These are phyloP conservation scores for Onychomys arenicola DNA, from an alignment of 2,797 vertebrate genomes.

Conservation along the genomic window DNA sequence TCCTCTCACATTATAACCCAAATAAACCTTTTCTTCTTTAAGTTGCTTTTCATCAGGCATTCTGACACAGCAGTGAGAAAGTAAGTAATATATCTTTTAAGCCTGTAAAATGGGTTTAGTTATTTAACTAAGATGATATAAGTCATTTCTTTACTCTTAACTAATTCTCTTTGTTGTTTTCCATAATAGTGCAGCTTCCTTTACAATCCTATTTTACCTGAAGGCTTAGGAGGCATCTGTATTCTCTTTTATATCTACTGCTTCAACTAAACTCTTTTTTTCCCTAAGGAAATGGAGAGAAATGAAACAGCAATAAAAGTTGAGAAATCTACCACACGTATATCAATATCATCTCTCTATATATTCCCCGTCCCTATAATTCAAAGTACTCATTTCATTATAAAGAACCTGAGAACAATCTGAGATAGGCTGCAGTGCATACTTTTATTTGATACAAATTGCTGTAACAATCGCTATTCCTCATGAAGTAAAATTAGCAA, in stretches of 20 bases:
- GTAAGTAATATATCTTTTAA: background rate
- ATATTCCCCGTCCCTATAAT: background rate
- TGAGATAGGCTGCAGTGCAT: background rate
- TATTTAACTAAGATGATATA: background rate
- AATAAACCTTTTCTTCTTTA: background rate
- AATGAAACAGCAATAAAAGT: background rate
- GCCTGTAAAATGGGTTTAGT: background rate
- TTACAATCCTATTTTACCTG: background rate
- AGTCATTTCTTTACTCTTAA: background rate
- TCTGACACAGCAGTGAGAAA: background rate
- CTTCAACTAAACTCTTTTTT: constrained; percentile 16
- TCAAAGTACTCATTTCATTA: background rate
- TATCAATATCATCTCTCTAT: background rate
- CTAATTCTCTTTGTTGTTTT: background rate
- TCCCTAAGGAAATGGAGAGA: background rate
- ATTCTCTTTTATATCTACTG: background rate
- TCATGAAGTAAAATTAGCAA: background rate
- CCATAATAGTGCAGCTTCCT: background rate
- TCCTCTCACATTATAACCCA: background rate
- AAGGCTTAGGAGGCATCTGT: background rate
- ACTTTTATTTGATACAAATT: background rate
- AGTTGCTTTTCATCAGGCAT: background rate
- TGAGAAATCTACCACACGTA: background rate
- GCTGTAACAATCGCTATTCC: background rate
- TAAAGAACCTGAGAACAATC: background rate